These are phyloP conservation scores for Spilosoma lubricipeda DNA, from an alignment of 2,888 invertebrate species.

Conservation along the genomic window DNA sequence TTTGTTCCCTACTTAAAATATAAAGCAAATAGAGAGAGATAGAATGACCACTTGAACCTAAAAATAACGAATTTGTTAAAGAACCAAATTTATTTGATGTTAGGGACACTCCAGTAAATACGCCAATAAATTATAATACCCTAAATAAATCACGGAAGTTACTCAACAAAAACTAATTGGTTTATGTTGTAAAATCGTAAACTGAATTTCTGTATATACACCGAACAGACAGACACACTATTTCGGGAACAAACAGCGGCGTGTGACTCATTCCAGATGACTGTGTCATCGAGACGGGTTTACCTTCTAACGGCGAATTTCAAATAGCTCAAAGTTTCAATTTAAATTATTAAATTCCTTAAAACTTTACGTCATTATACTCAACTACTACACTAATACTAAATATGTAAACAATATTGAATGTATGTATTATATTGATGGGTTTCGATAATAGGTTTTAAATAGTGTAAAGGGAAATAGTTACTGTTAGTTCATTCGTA, in stretches of 20 bases:
- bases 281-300: conserved; percentile 60
- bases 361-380: not conserved
- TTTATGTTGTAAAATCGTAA: conserved; percentile 40
- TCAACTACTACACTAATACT: not conserved
- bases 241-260: conserved; percentile 60
- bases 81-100: not conserved
- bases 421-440: not conserved
- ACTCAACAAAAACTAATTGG: conserved; percentile 34
- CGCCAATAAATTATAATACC: not conserved
- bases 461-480: too few relatives aligned
- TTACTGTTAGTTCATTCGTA: not conserved
- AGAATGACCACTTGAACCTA: not conserved
- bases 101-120: not conserved
- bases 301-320: conserved; percentile 47
- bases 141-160: conserved; percentile 13
- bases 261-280: conserved; percentile 62
- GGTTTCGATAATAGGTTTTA: too few relatives aligned
- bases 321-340: conserved; percentile 28
- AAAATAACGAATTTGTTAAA: not conserved
- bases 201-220: conserved; percentile 44
- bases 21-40: too few relatives aligned
- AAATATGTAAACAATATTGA: not conserved
- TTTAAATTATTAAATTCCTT: conserved; percentile 3
- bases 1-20: not conserved
- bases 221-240: conserved; percentile 61